A percentile compares a stretch with the other conserved stretches of the same genome.
These are phyloP conservation scores for Cephalopholis sonnerati DNA, from an alignment of 2,113 vertebrate species.

Conservation along the genomic window DNA sequence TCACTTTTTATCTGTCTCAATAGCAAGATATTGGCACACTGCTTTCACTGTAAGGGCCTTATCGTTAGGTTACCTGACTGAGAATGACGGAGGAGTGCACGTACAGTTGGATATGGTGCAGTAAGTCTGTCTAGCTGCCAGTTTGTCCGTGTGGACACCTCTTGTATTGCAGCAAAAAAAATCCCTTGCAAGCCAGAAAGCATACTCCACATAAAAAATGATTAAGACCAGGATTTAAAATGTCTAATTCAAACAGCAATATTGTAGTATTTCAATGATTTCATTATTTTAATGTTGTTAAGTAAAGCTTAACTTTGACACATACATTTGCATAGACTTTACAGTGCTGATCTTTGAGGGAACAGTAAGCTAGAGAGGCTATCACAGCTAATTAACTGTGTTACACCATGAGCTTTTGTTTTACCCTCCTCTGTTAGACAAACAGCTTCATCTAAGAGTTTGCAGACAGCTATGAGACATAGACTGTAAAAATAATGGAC, in stretches of 20 bases:
- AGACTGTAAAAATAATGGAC: too few relatives aligned
- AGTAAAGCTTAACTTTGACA: too few relatives aligned
- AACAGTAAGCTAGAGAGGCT: neutral
- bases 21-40: neutral
- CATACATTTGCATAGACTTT: neutral
- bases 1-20: neutral
- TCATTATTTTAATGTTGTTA: too few relatives aligned
- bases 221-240: too few relatives aligned
- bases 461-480: neutral
- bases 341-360: neutral
- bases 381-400: too few relatives aligned
- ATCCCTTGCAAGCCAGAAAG: too few relatives aligned
- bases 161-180: neutral
- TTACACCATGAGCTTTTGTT: neutral
- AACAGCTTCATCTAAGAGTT: neutral
- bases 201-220: neutral
- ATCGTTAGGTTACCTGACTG: neutral
- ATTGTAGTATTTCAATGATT: neutral
- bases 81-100: neutral
- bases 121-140: too few relatives aligned
- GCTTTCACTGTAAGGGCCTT: neutral
- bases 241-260: neutral
- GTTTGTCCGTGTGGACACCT: neutral
- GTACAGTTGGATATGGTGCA: neutral
- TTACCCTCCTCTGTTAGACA: neutral